Base-by-base conservation (phyloP, 2,888 invertebrate genomes). In the Lasioglossum morio region DNA sequence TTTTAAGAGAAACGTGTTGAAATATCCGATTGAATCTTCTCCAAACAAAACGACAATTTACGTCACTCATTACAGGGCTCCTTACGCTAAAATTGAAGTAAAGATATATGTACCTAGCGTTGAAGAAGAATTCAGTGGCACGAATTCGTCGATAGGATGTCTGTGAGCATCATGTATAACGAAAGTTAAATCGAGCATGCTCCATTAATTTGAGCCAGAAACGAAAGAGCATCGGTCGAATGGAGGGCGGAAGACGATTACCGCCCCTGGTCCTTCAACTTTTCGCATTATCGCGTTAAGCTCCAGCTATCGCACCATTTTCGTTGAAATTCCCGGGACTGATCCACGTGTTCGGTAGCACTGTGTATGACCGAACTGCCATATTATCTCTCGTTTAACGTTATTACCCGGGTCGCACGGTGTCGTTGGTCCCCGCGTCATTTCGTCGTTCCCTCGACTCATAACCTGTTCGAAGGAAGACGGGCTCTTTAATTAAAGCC, bases 401-500 rank as follows among this genome's bases (percentile, higher is more conserved):
- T 90, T 92, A 91, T 87, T 88, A 90, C 83, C 46, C 69, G 34
- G 34, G 74, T 85, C 69, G 53, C 77, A 77, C 79, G 72, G 76
- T 73, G 79, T 84, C 81, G 91, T 91, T 90, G 88, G 90, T 79
- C 80, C 81, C 78, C 77, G 80, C 84, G 89, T 82, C 91, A 81
- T 92, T 91, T 88, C 86, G 77, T 66, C 77, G 83, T 81, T 82
- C 80, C 77, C 86, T 77, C 53, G 82, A 77, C 87, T 91, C 91
- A 86, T 91, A 91, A 92, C 82, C 87, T 79, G 89, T 85, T 86
- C 86, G 80, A 82, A 82, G 82, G 88, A 89, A 86, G 87, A 86
- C 78, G 83, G 40, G 48, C 82, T 80, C 88, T 90, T 93, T 93
- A 92, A 93, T 93, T 93, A 92, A 69, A 93, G 90, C 87, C 79